A percentile compares a stretch with the other conserved stretches of the same genome.
These are phyloP conservation scores for Hydrozoanthus gracilis DNA, from an alignment of 92 coral and sea anemone genomes.

Conservation along the genomic window DNA sequence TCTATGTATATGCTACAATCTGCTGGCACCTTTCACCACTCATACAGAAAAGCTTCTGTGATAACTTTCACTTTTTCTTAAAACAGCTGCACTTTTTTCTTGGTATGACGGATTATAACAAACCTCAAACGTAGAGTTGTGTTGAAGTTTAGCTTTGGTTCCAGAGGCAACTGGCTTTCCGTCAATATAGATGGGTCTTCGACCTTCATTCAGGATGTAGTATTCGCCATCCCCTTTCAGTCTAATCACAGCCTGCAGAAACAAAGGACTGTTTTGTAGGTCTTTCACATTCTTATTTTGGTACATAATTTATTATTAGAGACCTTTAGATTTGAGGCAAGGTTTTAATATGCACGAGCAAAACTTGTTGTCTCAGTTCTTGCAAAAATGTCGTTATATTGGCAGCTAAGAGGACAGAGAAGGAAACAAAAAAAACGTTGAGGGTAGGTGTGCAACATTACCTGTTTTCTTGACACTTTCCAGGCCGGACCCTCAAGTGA, in stretches of 20 bases:
- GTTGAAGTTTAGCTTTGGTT: constrained; percentile 92
- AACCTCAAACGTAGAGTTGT: constrained; percentile 99
- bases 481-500: constrained; percentile 99
- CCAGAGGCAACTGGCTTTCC: constrained; percentile 92
- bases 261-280: neutral
- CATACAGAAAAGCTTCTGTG: too few relatives aligned
- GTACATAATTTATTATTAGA: neutral
- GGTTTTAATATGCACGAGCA: too few relatives aligned
- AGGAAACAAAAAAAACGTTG: neutral
- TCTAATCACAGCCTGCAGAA: constrained; percentile 86
- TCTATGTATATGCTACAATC: too few relatives aligned
- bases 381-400: neutral
- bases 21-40: too few relatives aligned
- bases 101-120: neutral
- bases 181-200: constrained; percentile 91
- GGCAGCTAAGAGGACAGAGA: neutral
- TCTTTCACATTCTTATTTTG: neutral
- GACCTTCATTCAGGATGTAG: constrained; percentile 93
- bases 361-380: too few relatives aligned
- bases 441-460: neutral
- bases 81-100: too few relatives aligned
- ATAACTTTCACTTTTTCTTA: too few relatives aligned
- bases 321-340: too few relatives aligned
- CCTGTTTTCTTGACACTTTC: constrained; percentile 98
- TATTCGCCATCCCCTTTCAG: constrained; percentile 97